Percentiles rank a stretch among this genome's conserved stretches.
phyloP scores from a whole-genome alignment of 2,113 vertebrate genomes.

The Sapayoa aenigma region DNA sequence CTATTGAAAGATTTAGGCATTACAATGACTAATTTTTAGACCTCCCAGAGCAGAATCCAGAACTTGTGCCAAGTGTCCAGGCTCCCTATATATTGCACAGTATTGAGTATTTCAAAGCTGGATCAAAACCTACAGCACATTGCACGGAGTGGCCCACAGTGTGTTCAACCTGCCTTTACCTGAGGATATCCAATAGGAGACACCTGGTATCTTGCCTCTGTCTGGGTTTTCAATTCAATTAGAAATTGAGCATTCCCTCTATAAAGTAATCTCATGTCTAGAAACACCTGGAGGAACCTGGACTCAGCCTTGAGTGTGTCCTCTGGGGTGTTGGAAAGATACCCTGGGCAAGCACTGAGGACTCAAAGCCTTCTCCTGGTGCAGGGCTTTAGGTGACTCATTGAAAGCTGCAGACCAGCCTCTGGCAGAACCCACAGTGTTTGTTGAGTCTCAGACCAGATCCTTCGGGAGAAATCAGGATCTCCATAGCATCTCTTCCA shows the following conservation, averaged over 20 bases:
- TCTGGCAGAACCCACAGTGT: neutral
- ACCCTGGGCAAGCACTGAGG: neutral
- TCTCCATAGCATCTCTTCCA: neutral
- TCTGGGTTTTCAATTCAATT: neutral
- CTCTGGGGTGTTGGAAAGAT: neutral
- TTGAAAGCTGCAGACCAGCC: neutral
- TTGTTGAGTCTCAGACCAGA: neutral
- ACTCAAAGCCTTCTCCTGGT: neutral
- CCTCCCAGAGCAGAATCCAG: neutral
- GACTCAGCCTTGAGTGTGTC: neutral
- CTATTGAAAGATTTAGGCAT: neutral
- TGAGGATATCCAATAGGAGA: neutral
- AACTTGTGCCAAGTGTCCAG: neutral
- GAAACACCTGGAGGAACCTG: neutral
- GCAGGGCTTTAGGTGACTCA: neutral
- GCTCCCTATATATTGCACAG: neutral
- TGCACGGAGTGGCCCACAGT: neutral
- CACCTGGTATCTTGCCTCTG: neutral
- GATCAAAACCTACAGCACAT: neutral
- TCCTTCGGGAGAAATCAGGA: neutral
- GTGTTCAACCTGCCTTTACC: neutral
- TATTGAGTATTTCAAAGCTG: neutral
- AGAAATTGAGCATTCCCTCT: neutral
- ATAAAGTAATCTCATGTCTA: neutral
- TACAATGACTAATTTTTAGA: neutral